Percentiles rank a stretch among this genome's conserved stretches.
phyloP scores from a whole-genome alignment of 2,888 invertebrate species.

The Pammene fasciana region DNA sequence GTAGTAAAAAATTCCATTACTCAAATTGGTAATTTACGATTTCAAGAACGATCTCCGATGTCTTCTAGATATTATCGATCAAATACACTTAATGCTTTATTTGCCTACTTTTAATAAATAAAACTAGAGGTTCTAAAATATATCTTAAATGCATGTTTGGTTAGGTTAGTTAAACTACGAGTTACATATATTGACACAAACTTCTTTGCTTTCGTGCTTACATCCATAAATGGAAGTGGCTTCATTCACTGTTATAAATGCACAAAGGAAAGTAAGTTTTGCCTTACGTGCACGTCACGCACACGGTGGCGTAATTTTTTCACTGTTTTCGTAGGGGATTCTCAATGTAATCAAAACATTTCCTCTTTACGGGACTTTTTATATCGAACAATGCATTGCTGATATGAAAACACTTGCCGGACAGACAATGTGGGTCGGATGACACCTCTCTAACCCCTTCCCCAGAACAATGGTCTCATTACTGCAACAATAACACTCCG shows the following conservation, averaged over 20 bases:
- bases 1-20: conserved; percentile 23
- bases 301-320: conserved; percentile 5
- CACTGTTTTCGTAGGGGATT: conserved; percentile 12
- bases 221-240: conserved; percentile 3
- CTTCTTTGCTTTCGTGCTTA: conserved; percentile 3
- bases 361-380: conserved; percentile 23
- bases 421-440: conserved; percentile 68
- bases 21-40: conserved; percentile 18
- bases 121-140: not conserved
- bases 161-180: not conserved
- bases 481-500: conserved; percentile 71
- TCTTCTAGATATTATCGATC: not conserved
- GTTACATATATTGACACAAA: not conserved
- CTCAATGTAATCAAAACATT: conserved; percentile 33
- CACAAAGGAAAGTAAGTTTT: conserved; percentile 26
- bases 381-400: conserved; percentile 55
- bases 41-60: not conserved
- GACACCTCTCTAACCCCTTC: conserved; percentile 63
- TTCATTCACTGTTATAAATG: conserved; percentile 25
- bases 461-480: conserved; percentile 72
- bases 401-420: conserved; percentile 66
- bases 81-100: conserved; percentile 5
- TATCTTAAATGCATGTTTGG: not conserved
- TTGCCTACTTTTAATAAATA: conserved; percentile 11
- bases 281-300: conserved; percentile 17